Conservation (phyloP, 35 echinoderm and acorn worm species). For the Ptychodera flava region DNA sequence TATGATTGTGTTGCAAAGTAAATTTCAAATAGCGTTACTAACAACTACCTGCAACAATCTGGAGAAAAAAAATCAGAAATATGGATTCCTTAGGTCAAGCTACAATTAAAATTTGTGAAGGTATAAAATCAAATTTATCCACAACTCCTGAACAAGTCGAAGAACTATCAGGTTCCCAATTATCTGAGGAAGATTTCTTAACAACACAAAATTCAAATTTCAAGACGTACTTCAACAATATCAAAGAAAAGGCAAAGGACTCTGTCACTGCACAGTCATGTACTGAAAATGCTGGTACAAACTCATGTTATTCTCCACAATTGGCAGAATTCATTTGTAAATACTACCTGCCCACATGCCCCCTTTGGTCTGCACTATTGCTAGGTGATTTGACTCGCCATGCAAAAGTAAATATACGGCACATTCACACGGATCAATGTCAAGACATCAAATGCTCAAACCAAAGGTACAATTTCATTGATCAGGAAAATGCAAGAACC, state of each 20-base stretch:
- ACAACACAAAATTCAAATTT: no score
- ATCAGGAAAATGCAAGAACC: no score
- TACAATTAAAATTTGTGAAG: background rate
- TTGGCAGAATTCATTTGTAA: no score
- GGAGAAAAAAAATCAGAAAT: no score
- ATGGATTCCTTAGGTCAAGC: background rate
- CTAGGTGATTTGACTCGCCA: constrained; percentile 8
- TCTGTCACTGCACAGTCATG: constrained; percentile 3
- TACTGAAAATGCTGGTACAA: constrained; percentile 9
- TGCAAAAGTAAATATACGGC: background rate
- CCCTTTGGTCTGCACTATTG: constrained; percentile 12
- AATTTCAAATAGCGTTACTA: background rate
- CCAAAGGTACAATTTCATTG: no score
- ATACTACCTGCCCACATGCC: background rate
- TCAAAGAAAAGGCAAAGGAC: constrained; percentile 12
- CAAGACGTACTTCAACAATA: no score
- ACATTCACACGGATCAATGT: background rate
- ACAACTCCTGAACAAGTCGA: background rate
- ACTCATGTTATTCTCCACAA: no score
- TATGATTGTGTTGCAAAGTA: no score
- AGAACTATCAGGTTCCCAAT: background rate
- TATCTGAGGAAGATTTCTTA: no score
- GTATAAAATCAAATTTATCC: background rate
- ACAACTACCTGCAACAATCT: background rate
- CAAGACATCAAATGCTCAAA: no score